Base-by-base conservation (phyloP, 2,797 vertebrate genomes). In the Salmo trutta region DNA sequence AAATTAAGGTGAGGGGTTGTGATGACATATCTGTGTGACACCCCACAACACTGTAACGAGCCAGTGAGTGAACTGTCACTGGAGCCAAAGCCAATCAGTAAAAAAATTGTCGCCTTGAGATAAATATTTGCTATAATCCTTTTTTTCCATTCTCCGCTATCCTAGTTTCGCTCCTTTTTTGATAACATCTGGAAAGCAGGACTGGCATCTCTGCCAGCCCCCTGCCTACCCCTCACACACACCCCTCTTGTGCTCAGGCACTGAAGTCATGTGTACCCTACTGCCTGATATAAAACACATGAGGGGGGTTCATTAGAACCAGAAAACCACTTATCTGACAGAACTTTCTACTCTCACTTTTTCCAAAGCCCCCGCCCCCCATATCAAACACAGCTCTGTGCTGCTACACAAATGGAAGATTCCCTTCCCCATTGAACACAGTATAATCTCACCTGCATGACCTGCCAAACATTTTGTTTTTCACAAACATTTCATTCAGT, bases 201-300 rank as follows among this genome's bases (percentile, higher is more conserved):
- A 12, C 41, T 47, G 41, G 41, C 92, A 86, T 86, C 76, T 83
- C 10, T 82, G 81, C 82, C 87, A 82, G n/a, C 71, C 8, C 41
- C 41, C 41, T 47, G 41, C 41, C 41, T 47, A 3, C 41, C 41
- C 41, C 41, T 10, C 10, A 47, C 8, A n/a, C 75, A 77, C 54
- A 24, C 65, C 53, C 36, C 67, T 71, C 87, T 70, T 54, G 47
- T 21, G 56, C 33, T 69, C 47, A 67, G 78, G 74, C 79, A 68
- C 83, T 92, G 91, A 94, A 88, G 89, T 93, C 93, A 94, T 93
- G 90, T 84, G 85, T 88, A 91, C 90, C 86, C 84, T 91, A 87
- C 75, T 86, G 87, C 91, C 89, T 93, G 94, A 95, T 92, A 92
- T 90, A 93, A 95, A 95, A 88, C 93, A 95, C 92, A 93, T 93